Conservation (phyloP, 2,113 vertebrate genomes). For the Crocuta crocuta region DNA sequence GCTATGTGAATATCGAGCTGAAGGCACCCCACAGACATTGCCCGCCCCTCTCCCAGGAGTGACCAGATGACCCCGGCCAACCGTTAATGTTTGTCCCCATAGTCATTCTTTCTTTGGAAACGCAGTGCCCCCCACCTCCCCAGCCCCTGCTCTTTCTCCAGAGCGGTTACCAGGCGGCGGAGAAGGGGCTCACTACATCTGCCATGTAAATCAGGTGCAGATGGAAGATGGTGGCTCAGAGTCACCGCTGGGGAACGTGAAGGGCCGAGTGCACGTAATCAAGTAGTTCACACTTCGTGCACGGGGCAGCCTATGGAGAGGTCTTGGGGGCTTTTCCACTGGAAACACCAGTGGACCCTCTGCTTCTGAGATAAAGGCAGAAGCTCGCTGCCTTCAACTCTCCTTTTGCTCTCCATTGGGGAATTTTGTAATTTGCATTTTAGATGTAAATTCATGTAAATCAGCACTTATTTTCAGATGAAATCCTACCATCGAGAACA, state of each 20-base stretch:
- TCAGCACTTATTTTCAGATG: conserved; percentile 64
- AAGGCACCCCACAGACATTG: neutral
- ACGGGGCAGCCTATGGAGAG: neutral
- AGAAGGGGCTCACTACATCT: neutral
- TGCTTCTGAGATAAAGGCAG: conserved; percentile 7
- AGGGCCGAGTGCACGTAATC: neutral
- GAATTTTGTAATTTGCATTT: conserved; percentile 70
- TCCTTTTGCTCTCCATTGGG: conserved; percentile 30
- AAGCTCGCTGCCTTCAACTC: conserved; percentile 22
- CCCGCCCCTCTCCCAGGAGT: conserved; percentile 2
- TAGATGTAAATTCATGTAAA: conserved; percentile 78
- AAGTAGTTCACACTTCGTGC: neutral
- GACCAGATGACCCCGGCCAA: conserved; percentile 27
- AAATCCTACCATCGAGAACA: conserved; percentile 26
- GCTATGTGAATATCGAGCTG: conserved; percentile 50
- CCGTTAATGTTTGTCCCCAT: conserved; percentile 5
- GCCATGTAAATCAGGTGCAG: neutral
- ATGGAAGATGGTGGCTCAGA: neutral
- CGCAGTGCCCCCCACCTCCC: neutral
- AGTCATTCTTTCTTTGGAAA: conserved; percentile 33
- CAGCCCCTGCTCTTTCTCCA: neutral
- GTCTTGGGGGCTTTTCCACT: conserved; percentile 14
- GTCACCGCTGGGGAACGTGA: neutral
- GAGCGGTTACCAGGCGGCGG: neutral
- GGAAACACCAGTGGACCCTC: neutral